phyloP scores from a whole-genome alignment of 1,140 invertebrate species.

The Drosophila triauraria region DNA sequence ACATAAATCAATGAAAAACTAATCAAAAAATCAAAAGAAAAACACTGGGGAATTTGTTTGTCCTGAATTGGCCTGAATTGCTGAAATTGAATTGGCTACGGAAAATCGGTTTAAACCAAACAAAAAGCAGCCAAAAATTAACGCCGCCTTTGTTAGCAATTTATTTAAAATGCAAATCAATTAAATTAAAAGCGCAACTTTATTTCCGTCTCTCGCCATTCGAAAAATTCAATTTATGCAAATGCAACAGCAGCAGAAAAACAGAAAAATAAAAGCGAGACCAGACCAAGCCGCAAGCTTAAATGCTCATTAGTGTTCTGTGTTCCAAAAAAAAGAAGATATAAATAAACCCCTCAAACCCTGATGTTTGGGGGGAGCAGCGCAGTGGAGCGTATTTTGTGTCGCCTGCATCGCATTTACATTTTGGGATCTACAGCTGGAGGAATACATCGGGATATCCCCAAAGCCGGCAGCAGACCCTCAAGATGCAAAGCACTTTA shows the following conservation, averaged over 20 bases:
- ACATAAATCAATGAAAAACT: slow-evolving; percentile 77
- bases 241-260: slow-evolving; percentile 60
- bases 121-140: slow-evolving; percentile 23
- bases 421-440: slow-evolving; percentile 33
- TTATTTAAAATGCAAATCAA: slow-evolving; percentile 68
- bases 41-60: slow-evolving; percentile 51
- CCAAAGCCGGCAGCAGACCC: slow-evolving; percentile 23
- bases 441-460: slow-evolving; percentile 4
- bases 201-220: slow-evolving; percentile 40
- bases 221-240: slow-evolving; percentile 73
- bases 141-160: slow-evolving; percentile 27
- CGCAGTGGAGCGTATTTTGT: slow-evolving; percentile 42
- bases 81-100: slow-evolving; percentile 17
- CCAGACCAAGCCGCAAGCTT: slow-evolving; percentile 54
- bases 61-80: slow-evolving; percentile 27
- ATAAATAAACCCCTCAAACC: slow-evolving; percentile 10
- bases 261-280: slow-evolving; percentile 17
- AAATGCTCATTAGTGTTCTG: slow-evolving; percentile 70
- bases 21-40: slow-evolving; percentile 71
- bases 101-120: too few relatives aligned
- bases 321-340: neutral
- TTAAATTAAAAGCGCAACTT: slow-evolving; percentile 64
- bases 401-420: slow-evolving; percentile 65
- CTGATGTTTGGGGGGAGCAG: slow-evolving; percentile 2
- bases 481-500: slow-evolving; percentile 67